Evolutionary conservation across 2,113 vertebrate genomes (phyloP).

Genomic region (Sinosuthora webbiana): DNA sequence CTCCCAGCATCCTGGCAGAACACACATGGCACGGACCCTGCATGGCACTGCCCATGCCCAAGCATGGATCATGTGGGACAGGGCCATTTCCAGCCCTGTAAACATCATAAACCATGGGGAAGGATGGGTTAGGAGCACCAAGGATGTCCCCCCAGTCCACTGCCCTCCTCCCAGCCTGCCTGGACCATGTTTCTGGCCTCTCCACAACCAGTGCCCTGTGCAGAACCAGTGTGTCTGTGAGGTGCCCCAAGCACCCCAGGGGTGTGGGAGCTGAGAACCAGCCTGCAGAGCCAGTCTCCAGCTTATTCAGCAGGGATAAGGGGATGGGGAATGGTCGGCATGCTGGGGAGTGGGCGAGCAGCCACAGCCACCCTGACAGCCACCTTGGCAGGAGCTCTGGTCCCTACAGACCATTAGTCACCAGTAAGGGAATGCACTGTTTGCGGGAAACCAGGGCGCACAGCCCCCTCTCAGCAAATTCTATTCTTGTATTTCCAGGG

Average conservation of each 20-base stretch:
- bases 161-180: background rate
- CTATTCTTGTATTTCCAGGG: background rate
- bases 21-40: accelerated
- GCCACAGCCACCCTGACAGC: background rate
- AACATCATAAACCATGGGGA: background rate
- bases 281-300: background rate
- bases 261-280: background rate
- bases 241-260: background rate
- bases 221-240: background rate
- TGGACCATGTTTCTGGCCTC: accelerated
- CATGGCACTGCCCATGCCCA: background rate
- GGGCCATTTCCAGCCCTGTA: background rate
- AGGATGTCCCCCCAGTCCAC: background rate
- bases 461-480: background rate
- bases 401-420: background rate
- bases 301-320: no score
- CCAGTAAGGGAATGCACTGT: background rate
- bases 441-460: background rate
- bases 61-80: accelerated
- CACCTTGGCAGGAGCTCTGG: background rate
- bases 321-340: background rate
- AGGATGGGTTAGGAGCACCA: background rate
- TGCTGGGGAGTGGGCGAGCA: accelerated
- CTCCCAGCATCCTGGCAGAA: background rate
- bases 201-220: background rate